Conservation (phyloP, 1,140 invertebrate genomes). For the Trichonephila inaurata region DNA sequence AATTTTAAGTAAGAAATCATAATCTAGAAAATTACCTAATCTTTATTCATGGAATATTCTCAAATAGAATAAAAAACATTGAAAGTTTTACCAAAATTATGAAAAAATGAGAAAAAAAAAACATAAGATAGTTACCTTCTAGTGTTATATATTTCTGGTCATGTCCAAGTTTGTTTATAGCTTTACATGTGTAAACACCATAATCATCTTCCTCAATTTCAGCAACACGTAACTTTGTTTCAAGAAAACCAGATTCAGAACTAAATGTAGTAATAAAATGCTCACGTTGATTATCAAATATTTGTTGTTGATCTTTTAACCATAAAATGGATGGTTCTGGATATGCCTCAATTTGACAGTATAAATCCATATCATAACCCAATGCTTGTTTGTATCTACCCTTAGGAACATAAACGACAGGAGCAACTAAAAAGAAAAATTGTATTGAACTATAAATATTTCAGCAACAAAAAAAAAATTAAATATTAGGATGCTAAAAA, state of each 20-base stretch:
- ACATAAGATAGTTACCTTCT: slow-evolving; percentile 82
- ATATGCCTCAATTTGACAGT: slow-evolving; percentile 95
- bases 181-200: slow-evolving; percentile 92
- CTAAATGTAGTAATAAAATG: slow-evolving; percentile 91
- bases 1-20: too few relatives aligned
- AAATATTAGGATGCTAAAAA: too few relatives aligned
- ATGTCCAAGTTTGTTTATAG: slow-evolving; percentile 91
- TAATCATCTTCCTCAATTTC: slow-evolving; percentile 95
- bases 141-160: slow-evolving; percentile 87
- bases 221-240: slow-evolving; percentile 92
- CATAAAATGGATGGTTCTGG: slow-evolving; percentile 94
- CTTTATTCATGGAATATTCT: too few relatives aligned
- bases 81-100: background rate
- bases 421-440: slow-evolving; percentile 82
- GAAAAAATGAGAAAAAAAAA: background rate
- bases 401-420: slow-evolving; percentile 89
- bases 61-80: too few relatives aligned
- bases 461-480: background rate
- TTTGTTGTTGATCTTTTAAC: slow-evolving; percentile 89
- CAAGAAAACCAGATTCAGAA: slow-evolving; percentile 94
- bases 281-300: slow-evolving; percentile 94
- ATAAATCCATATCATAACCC: slow-evolving; percentile 95
- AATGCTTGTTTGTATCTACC: slow-evolving; percentile 90
- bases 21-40: too few relatives aligned
- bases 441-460: background rate